phyloP scores from a whole-genome alignment of 1,140 invertebrate genomes.

The Drosophila grimshawi region DNA sequence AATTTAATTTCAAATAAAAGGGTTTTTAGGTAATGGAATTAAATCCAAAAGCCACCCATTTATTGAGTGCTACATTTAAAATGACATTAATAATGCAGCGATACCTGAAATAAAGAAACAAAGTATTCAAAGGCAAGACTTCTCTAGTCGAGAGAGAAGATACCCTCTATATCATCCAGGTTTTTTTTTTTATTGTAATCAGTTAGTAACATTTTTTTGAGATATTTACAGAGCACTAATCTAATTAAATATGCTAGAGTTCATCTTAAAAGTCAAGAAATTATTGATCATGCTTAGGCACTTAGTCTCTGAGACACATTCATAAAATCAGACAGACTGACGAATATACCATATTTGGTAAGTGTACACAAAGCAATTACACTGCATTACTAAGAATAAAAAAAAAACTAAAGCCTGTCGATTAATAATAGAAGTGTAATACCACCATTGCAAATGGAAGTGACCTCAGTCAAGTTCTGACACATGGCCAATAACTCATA shows the following conservation, averaged over 20 bases:
- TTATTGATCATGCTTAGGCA: no score
- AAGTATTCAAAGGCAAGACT: conserved; percentile 2
- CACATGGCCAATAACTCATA: conserved; percentile 50
- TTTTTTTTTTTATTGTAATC: no score
- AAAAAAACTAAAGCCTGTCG: conserved; percentile 47
- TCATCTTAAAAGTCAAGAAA: no score
- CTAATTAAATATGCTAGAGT: no score
- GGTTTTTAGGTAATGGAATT: conserved; percentile 57
- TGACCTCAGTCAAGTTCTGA: conserved; percentile 33
- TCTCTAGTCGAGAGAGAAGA: not conserved
- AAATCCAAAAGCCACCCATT: conserved; percentile 36
- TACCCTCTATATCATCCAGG: not conserved
- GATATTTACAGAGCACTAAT: no score
- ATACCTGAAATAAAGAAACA: conserved; percentile 64
- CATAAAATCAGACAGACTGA: no score
- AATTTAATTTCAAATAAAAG: conserved; percentile 77
- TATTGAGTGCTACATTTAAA: conserved; percentile 70
- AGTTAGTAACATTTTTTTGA: no score
- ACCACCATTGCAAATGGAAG: conserved; percentile 29
- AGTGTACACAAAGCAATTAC: not conserved
- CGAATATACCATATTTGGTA: no score
- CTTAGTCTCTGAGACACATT: no score
- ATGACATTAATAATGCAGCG: conserved; percentile 78
- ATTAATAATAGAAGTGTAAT: conserved; percentile 63
- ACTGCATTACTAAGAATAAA: not conserved